phyloP scores from a whole-genome alignment of 2,113 vertebrate genomes.

The Sturnus vulgaris region DNA sequence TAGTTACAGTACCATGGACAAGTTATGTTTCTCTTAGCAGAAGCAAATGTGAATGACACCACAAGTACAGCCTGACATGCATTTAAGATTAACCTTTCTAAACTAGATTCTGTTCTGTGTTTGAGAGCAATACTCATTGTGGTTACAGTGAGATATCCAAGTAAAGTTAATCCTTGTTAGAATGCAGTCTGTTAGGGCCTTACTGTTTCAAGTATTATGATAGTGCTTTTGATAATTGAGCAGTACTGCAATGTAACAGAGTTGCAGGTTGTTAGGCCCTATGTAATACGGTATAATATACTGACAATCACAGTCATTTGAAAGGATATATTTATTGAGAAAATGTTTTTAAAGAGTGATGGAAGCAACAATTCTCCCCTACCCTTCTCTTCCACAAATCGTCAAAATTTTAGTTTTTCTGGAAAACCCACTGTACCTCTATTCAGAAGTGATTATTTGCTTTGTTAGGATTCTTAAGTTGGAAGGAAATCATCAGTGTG shows the following conservation, averaged over 20 bases:
- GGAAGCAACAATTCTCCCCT: constrained; percentile 64
- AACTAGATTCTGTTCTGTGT: constrained; percentile 71
- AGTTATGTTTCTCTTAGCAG: constrained; percentile 68
- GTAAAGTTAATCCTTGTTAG: constrained; percentile 66
- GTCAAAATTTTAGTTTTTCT: constrained; percentile 13
- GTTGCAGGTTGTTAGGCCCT: constrained; percentile 67
- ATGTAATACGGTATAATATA: constrained; percentile 64
- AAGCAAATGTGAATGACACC: constrained; percentile 74
- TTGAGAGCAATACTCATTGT: constrained; percentile 79
- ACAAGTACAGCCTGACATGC: constrained; percentile 74
- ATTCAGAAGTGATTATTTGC: constrained; percentile 26
- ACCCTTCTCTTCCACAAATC: constrained; percentile 26
- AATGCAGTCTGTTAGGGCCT: constrained; percentile 76
- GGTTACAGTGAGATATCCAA: constrained; percentile 72
- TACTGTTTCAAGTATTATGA: constrained; percentile 64
- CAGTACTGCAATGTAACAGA: constrained; percentile 46
- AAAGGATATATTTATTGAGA: constrained; percentile 72
- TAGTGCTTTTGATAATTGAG: constrained; percentile 62
- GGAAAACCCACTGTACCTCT: constrained; percentile 12
- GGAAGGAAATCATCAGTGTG: constrained; percentile 29
- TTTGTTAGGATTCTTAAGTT: constrained; percentile 11
- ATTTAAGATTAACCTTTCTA: constrained; percentile 73
- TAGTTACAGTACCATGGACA: constrained; percentile 71
- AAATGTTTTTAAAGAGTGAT: constrained; percentile 62
- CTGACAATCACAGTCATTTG: constrained; percentile 81